These are phyloP conservation scores for Rhinolophus ferrumequinum DNA, from an alignment of 2,113 vertebrate genomes.

Conservation along the genomic window DNA sequence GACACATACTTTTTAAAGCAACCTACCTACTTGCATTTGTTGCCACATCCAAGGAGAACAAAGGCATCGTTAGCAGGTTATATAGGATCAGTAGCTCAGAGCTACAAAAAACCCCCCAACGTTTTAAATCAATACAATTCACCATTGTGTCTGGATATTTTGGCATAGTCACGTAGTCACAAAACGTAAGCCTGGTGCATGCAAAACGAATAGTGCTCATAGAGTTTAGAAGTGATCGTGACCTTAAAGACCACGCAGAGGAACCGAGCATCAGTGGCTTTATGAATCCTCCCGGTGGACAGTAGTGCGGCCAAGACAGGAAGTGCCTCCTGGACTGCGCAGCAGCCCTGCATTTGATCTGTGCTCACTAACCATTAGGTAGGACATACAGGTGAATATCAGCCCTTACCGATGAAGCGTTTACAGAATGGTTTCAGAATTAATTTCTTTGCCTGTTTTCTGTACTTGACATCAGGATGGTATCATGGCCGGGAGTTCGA, in stretches of 20 bases:
- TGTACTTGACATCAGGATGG: not conserved
- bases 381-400: not conserved
- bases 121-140: not conserved
- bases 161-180: not conserved
- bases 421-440: not conserved
- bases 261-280: not conserved
- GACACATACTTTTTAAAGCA: not conserved
- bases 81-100: not conserved
- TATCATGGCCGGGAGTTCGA: not conserved
- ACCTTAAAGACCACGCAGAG: not conserved
- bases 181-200: not conserved
- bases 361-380: not conserved
- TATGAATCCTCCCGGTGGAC: too few species aligned
- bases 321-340: too few species aligned
- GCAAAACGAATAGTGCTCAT: not conserved
- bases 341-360: not conserved
- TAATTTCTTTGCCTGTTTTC: not conserved
- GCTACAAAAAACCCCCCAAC: not conserved
- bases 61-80: not conserved
- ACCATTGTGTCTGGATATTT: not conserved
- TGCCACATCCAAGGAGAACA: not conserved
- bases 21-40: not conserved
- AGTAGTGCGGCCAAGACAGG: not conserved
- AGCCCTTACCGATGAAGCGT: not conserved
- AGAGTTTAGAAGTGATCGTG: not conserved